Conservation (phyloP, 2,888 invertebrate species). For the Orthonevra nobilis region DNA sequence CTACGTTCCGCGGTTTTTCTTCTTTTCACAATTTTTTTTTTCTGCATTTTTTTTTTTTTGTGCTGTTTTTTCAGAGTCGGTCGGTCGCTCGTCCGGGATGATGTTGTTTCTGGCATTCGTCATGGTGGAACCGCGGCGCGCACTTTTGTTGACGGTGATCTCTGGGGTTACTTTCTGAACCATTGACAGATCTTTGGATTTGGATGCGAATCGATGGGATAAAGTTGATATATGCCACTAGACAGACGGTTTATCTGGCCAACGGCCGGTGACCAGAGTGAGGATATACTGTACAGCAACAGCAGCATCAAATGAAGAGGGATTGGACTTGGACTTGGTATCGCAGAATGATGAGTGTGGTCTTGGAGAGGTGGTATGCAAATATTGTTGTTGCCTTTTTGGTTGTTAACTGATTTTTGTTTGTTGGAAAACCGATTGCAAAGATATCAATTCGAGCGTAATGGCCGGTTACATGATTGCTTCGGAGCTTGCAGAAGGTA, state of each 20-base stretch:
- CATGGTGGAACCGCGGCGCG: slow-evolving; percentile 54
- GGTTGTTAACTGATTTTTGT: slow-evolving; percentile 26
- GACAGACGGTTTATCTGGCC: not conserved
- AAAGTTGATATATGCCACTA: slow-evolving; percentile 40
- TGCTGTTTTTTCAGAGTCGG: slow-evolving; percentile 51
- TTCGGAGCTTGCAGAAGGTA: slow-evolving; percentile 12
- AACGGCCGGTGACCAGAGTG: slow-evolving; percentile 3
- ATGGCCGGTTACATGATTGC: slow-evolving; percentile 25
- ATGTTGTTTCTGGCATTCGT: slow-evolving; percentile 69
- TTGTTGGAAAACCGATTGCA: slow-evolving; percentile 25
- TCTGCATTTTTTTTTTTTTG: slow-evolving; percentile 30
- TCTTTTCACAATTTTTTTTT: too few species aligned
- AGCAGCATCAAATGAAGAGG: slow-evolving; percentile 1
- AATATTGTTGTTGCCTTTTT: slow-evolving; percentile 37
- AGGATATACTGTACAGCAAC: not conserved
- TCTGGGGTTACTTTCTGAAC: slow-evolving; percentile 42
- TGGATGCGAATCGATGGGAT: slow-evolving; percentile 48
- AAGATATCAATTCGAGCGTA: slow-evolving; percentile 30
- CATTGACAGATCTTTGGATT: slow-evolving; percentile 67
- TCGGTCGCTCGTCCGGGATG: slow-evolving; percentile 7
- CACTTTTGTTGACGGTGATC: slow-evolving; percentile 55
- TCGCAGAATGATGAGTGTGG: slow-evolving; percentile 37
- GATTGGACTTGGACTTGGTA: slow-evolving; percentile 40
- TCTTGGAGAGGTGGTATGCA: slow-evolving; percentile 25
- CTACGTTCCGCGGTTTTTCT: slow-evolving; percentile 50